Base-by-base conservation (phyloP, 1,140 invertebrate species). In the Papilio helenus region DNA sequence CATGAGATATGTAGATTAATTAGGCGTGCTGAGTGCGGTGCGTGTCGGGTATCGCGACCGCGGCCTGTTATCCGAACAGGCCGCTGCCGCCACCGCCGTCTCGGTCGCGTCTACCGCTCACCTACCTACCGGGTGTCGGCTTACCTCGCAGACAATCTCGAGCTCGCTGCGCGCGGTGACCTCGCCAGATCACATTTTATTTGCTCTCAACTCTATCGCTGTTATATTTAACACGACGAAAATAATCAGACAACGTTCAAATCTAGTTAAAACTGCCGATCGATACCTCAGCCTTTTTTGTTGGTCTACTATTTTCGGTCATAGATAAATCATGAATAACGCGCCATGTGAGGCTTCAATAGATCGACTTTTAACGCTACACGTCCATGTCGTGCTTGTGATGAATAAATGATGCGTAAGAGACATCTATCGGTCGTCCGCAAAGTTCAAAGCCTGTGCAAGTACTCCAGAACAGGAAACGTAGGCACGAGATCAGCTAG, bases 391-490 rank as follows among this genome's bases (percentile, higher is more conserved):
- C 72, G 79, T 16, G 23, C 34, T 76, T 76, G 5, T 51, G 44
- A 81, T 83, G 83, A 86, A 81, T 81, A 80, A 86, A 77, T 77
- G 81, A 72, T 51, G 79, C 72, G 76, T 82, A 80, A 81, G 79
- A 87, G 79, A 77, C 79, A 83, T 83, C 76, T 86, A 85, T 85
- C 81, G 82, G 81, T 79, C 83, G 84, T 82, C 83, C 81, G 84
- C 84, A 88, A 90, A 91, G 83, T 91, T 90, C 90, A 86, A 84
- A 87, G 88, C 81, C 85, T 88, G 83, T 88, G 89, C 87, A 91
- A 89, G 88, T 88, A 88, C 83, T 89, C 84, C 84, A 81, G 82
- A 84, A 83, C 81, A 76, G 80, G 81, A 81, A 85, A 90, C 86
- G 91, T 88, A 85, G 81, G 80, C 85, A 89, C 86, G 88, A 91